Evolutionary conservation across 2,797 vertebrate species (phyloP), one percentile per base, ranked within the genome.

Genomic region (Cyclura pinguis): DNA sequence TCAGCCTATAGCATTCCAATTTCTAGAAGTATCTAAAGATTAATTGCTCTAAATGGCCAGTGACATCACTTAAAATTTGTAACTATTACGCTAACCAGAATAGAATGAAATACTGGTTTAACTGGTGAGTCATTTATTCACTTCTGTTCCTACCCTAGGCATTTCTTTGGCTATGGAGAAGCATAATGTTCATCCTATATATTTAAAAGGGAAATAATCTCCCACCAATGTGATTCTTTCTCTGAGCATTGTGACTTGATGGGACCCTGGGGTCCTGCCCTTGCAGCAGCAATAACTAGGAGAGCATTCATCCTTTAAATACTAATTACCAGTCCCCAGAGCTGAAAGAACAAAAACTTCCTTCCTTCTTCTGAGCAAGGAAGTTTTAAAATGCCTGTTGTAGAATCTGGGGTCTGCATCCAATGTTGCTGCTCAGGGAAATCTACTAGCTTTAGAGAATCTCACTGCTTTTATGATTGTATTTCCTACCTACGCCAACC

Each of bases 191-290:
- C 22, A 14, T 85, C 72, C 76, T 69, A 24, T 55, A 57, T 9
- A 52, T 67, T 55, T 80, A 59, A 32, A 85, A 85, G 80, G 88
- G 74, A 89, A 57, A 55, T 64, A 67, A 69, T 80, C 50, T 55
- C 59, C 47, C n/a, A 7, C 83, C 29, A 38, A 55, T 52, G 81
- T 32, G 50, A 77, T 52, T 78, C 42, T 85, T 85, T 80, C 42
- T 85, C 80, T 47, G n/a, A 85, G 59, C n/a, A 69, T 6, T 55
- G 62, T 32, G 16, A 64, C 42, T 69, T 85, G 74, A 78, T 77
- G 74, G 32, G 64, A 18, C 82, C n/a, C 42, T 76, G 69, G 82
- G 73, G 22, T 38, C 81, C n/a, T 80, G 42, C 24, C 73, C 64
- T 78, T 67, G 42, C 35, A 52, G 57, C 57, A 29, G 72, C 85